Evolutionary conservation across 92 coral and sea anemone genomes (phyloP), one percentile per base, ranked within the genome.

Genomic region (Heteractis magnifica): DNA sequence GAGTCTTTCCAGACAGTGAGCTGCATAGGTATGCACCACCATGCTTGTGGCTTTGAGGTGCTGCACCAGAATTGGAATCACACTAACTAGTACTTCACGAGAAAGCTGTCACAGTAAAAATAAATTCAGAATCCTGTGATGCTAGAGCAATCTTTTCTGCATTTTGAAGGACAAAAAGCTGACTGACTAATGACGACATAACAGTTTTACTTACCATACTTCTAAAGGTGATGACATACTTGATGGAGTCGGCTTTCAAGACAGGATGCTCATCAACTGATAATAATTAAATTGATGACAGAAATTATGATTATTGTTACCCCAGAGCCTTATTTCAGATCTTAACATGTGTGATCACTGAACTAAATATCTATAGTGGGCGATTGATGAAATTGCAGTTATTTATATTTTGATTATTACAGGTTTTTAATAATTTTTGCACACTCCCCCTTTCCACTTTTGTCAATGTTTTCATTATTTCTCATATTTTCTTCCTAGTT

Each of bases 1-100:
- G 23, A 96, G 90, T 76, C 97, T 94, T 71, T 96, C 99, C 48
- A 96, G 92, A 71, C 97, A 92, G 80, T 94, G 89, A 13, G 99
- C 93, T 12, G 99, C 98, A 81, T 96, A 96, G 51, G 97, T 96
- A 82, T 96, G 99, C 5, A 96, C 99, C 81, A 96, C 99, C 70
- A 92, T 93, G 80, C 98, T 94, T 82, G 88, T 90, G 73, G 98
- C 99, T 48, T 86, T 80, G 48, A 96, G 85, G 81, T 93, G 92
- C 52, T 87, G 82, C 60, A 95, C 86, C 49, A 96, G 89, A 12
- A 90, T 78, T 5, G 99, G 99, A 71, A 96, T 88, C 56, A 92
- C 88, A 34, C 88, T 93, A 9, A 92, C 88, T 56, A 95, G 72
- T 56, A 93, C 82, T 10, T 96, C 98, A 58, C 97, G 98, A 56